Evolutionary conservation across 2,797 vertebrate genomes (phyloP).

Genomic region (Acipenser oxyrinchus): DNA sequence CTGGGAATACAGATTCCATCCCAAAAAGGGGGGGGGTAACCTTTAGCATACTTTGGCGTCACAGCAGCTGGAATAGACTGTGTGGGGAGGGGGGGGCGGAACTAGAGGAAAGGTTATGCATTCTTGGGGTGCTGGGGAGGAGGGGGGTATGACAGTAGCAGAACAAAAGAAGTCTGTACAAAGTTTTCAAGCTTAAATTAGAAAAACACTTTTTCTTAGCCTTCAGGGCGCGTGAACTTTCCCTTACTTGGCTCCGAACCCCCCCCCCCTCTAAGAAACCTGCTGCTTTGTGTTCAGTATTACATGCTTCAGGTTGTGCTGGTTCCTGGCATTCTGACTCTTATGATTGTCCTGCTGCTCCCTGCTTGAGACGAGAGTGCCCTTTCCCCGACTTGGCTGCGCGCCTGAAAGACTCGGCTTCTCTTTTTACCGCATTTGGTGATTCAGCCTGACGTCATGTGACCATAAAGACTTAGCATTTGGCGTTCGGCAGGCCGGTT

Average conservation of each 20-base stretch:
- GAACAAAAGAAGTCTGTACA: constrained; percentile 41
- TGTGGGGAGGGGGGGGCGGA: constrained; percentile 21
- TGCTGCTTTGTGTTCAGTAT: constrained; percentile 25
- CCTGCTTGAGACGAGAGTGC: constrained; percentile 29
- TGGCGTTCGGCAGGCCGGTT: constrained; percentile 31
- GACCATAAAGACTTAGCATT: constrained; percentile 17
- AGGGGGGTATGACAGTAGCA: constrained; percentile 11
- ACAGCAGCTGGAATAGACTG: constrained; percentile 26
- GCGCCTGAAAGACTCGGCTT: constrained; percentile 37
- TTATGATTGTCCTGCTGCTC: constrained; percentile 39
- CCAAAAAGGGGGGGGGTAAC: constrained; percentile 28
- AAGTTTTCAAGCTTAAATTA: constrained; percentile 50
- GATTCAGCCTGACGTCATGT: constrained; percentile 51
- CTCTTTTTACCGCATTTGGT: constrained; percentile 29
- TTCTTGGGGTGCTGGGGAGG: constrained; percentile 45
- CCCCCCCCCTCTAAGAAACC: constrained; percentile 34
- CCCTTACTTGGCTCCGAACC: constrained; percentile 54
- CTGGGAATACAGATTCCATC: background rate
- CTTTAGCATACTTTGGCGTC: constrained; percentile 46
- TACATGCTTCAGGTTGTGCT: constrained; percentile 41
- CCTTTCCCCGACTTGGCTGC: constrained; percentile 62
- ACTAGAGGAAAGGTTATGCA: constrained; percentile 57
- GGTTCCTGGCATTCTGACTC: background rate
- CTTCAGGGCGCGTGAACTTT: constrained; percentile 48
- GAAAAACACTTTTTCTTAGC: constrained; percentile 6